Conservation (phyloP, 92 coral and sea anemone genomes). For the Phenganax stokvisi region DNA sequence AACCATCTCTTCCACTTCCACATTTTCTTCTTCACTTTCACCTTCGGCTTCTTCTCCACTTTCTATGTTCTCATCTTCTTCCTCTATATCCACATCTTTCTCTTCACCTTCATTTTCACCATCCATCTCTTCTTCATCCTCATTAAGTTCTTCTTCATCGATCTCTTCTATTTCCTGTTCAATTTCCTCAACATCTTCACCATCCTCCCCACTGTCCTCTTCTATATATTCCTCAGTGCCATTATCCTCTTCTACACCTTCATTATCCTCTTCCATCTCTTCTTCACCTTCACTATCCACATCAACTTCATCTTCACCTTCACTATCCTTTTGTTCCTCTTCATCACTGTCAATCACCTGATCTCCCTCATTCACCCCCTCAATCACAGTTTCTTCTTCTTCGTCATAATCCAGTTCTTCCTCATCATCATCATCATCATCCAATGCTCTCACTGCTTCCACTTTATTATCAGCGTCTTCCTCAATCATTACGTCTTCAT, state of each 20-base stretch:
- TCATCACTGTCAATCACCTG: slow-evolving; percentile 7
- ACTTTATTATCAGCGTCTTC: not conserved
- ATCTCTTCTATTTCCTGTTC: slow-evolving; percentile 1
- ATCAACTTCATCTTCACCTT: not conserved
- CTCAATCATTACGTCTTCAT: slow-evolving; percentile 12
- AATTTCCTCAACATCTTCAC: not conserved
- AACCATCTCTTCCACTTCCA: slow-evolving; percentile 28
- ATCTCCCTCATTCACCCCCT: not conserved
- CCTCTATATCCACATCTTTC: not conserved
- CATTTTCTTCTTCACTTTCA: slow-evolving; percentile 6
- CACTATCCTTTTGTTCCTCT: slow-evolving; percentile 4
- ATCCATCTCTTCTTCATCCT: not conserved
- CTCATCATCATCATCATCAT: not conserved
- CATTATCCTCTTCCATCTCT: slow-evolving; percentile 3
- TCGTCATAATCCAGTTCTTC: slow-evolving; percentile 18
- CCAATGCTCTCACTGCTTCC: not conserved
- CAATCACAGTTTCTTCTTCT: not conserved
- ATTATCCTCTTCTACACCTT: not conserved
- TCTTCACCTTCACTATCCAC: not conserved
- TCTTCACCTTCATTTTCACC: not conserved
- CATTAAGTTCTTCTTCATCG: not conserved
- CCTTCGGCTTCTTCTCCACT: not conserved
- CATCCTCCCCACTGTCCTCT: not conserved
- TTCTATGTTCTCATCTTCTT: not conserved
- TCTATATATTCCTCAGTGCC: not conserved